Evolutionary conservation across 2,888 invertebrate genomes (phyloP).

Genomic region (Nebria salina): DNA sequence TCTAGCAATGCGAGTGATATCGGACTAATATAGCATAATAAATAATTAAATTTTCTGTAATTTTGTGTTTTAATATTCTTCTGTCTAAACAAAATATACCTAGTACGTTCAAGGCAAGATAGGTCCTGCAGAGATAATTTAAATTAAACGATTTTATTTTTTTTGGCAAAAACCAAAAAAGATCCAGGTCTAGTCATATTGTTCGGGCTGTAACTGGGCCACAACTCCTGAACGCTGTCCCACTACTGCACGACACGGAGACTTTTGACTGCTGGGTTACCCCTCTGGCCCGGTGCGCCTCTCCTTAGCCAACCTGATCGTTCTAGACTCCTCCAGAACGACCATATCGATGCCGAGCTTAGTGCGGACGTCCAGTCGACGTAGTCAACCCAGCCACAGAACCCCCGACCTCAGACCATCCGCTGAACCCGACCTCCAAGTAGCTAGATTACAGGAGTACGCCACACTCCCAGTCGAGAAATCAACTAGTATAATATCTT

Average conservation of each 20-base stretch:
- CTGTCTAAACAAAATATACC: too few relatives aligned
- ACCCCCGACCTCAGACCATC: constrained; percentile 92
- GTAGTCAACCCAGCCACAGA: constrained; percentile 71
- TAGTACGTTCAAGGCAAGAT: too few relatives aligned
- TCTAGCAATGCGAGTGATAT: too few relatives aligned
- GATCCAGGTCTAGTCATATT: constrained; percentile 41
- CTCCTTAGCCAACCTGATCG: constrained; percentile 95
- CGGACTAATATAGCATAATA: too few relatives aligned
- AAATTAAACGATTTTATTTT: too few relatives aligned
- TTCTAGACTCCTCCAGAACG: constrained; percentile 82
- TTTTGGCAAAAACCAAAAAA: constrained; percentile 19
- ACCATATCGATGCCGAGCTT: constrained; percentile 98
- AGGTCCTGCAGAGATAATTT: too few relatives aligned
- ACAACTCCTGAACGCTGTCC: constrained; percentile 94
- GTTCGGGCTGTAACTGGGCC: constrained; percentile 30
- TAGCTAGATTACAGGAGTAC: constrained; percentile 97
- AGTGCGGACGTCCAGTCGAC: constrained; percentile 95
- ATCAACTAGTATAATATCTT: too few relatives aligned
- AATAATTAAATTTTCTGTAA: too few relatives aligned
- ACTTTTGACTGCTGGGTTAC: constrained; percentile 99
- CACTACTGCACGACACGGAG: constrained; percentile 98
- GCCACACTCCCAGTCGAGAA: constrained; percentile 88
- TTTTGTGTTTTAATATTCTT: too few relatives aligned
- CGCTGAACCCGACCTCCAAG: constrained; percentile 91
- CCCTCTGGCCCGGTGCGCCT: constrained; percentile 98